A percentile compares a stretch with the other conserved stretches of the same genome.
Evolutionary conservation across 2,113 vertebrate species (phyloP).

Genomic region (Salminus brasiliensis): DNA sequence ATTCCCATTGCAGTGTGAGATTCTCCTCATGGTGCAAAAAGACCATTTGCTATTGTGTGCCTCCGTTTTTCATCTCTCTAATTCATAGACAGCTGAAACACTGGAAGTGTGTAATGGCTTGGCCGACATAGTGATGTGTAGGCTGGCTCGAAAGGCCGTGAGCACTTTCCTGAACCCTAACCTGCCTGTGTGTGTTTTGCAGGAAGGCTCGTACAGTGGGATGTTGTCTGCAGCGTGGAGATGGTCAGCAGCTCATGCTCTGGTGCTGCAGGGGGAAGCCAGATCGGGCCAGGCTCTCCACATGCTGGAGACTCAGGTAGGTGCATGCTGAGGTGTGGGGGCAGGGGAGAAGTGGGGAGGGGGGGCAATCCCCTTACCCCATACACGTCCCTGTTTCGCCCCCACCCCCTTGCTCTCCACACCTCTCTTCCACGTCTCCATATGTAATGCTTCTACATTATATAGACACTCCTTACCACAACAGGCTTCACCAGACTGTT

Average conservation of each 20-base stretch:
- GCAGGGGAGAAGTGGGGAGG: constrained; percentile 12
- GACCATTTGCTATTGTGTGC: constrained; percentile 27
- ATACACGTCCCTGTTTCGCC: constrained; percentile 10
- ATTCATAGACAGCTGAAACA: constrained; percentile 6
- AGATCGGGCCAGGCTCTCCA: constrained; percentile 13
- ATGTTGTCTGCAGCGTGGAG: constrained; percentile 44
- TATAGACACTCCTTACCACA: constrained; percentile 37
- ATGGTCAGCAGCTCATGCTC: constrained; percentile 47
- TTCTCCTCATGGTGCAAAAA: constrained; percentile 39
- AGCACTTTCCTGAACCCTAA: constrained; percentile 54
- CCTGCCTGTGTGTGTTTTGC: constrained; percentile 53
- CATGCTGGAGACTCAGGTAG: constrained; percentile 54
- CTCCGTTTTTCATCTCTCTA: constrained; percentile 19
- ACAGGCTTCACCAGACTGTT: constrained; percentile 35
- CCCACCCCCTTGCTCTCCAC: constrained; percentile 15
- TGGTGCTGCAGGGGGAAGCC: constrained; percentile 46
- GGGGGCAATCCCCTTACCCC: constrained; percentile 16
- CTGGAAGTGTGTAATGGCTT: constrained; percentile 28
- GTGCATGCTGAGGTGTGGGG: constrained; percentile 40
- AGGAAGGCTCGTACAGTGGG: constrained; percentile 53
- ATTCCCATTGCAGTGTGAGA: constrained; percentile 34
- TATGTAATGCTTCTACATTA: constrained; percentile 41
- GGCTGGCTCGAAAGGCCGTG: constrained; percentile 49
- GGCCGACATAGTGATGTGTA: constrained; percentile 45
- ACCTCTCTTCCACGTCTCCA: constrained; percentile 30